These are phyloP conservation scores for Heteronetta atricapilla DNA, from an alignment of 2,113 vertebrate species.

Conservation along the genomic window DNA sequence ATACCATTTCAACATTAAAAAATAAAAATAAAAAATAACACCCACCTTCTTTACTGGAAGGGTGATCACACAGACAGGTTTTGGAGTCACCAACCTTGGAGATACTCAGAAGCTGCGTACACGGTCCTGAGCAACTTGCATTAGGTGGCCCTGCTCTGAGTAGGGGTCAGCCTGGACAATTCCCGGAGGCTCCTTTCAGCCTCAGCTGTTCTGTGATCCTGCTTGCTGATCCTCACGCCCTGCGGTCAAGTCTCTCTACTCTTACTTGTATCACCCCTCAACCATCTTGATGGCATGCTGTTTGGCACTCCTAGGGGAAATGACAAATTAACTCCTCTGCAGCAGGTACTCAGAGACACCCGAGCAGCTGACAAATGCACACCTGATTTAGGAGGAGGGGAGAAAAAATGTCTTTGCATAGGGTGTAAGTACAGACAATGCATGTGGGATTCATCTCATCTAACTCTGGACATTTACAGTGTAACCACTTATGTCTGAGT, in stretches of 20 bases:
- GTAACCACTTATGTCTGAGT: background rate
- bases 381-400: background rate
- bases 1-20: background rate
- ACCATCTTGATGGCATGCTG: background rate
- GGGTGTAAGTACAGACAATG: background rate
- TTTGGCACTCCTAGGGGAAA: background rate
- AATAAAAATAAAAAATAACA: too few relatives aligned
- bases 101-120: background rate
- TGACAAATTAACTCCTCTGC: background rate
- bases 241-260: background rate
- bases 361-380: background rate
- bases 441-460: background rate
- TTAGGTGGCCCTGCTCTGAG: background rate
- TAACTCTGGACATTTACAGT: background rate
- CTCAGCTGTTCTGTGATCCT: background rate
- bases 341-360: background rate
- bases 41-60: background rate
- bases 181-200: background rate
- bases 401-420: background rate
- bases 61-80: background rate
- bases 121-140: background rate
- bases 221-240: background rate
- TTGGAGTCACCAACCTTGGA: background rate
- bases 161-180: background rate
- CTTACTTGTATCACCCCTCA: background rate